Evolutionary conservation across 1,140 invertebrate genomes (phyloP).

Genomic region (Eubasilissa regina): DNA sequence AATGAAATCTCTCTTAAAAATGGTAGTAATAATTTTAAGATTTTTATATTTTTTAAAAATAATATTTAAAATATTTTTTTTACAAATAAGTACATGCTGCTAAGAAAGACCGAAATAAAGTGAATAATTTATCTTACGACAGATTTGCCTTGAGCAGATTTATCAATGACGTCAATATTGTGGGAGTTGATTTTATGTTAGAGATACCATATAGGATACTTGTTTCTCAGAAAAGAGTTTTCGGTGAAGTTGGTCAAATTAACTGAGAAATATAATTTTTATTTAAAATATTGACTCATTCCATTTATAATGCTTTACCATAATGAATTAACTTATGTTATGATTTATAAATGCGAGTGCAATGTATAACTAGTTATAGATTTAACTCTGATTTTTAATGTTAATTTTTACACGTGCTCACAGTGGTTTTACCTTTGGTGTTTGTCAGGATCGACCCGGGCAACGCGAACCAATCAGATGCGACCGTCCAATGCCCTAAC

Average conservation of each 20-base stretch:
- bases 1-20: conserved; percentile 1
- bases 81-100: not conserved
- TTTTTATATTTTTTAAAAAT: conserved; percentile 3
- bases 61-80: not conserved
- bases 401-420: not conserved
- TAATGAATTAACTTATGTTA: not conserved
- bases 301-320: not conserved
- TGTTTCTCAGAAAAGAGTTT: not conserved
- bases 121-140: not conserved
- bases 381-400: no score
- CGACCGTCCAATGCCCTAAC: conserved; percentile 65
- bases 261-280: conserved; percentile 13
- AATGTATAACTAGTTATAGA: not conserved
- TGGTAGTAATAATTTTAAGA: not conserved
- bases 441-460: conserved; percentile 65
- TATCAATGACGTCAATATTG: conserved; percentile 37
- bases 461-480: conserved; percentile 70
- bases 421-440: conserved; percentile 1
- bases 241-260: conserved; percentile 8
- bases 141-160: conserved; percentile 11
- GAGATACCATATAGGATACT: conserved; percentile 33
- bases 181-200: conserved; percentile 8
- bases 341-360: conserved; percentile 5
- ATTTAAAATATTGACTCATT: conserved; percentile 20
- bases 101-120: not conserved